Evolutionary conservation across 2,113 vertebrate genomes (phyloP).

Genomic region (Sylvilagus bachmani): DNA sequence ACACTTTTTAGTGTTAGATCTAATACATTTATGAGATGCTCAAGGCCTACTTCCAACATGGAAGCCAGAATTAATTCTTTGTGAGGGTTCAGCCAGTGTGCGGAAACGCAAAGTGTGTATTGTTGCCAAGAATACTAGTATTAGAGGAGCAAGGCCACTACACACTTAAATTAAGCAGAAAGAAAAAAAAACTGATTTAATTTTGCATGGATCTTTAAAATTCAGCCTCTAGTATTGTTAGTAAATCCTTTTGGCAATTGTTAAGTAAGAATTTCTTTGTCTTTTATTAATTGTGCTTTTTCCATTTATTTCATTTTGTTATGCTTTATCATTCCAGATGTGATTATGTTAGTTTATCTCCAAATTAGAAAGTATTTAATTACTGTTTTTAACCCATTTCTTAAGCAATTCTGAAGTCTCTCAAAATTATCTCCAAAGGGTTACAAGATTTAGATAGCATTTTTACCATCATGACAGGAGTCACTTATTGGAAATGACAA

Average conservation of each 20-base stretch:
- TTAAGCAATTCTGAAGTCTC: too few species aligned
- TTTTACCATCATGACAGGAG: not conserved
- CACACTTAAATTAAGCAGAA: not conserved
- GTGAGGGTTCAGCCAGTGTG: not conserved
- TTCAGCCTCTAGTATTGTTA: not conserved
- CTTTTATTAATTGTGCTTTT: not conserved
- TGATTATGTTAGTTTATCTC: not conserved
- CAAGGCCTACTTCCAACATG: not conserved
- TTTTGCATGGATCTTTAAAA: not conserved
- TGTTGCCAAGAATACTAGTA: not conserved
- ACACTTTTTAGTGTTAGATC: too few species aligned
- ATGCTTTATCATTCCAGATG: not conserved
- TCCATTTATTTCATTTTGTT: not conserved
- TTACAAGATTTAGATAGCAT: not conserved
- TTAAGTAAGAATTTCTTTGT: not conserved
- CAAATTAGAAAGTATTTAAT: not conserved
- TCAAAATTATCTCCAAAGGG: not conserved
- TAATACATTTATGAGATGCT: not conserved
- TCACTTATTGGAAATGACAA: not conserved
- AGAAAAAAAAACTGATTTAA: not conserved
- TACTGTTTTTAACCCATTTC: not conserved
- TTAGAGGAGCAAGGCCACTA: not conserved
- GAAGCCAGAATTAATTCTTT: not conserved
- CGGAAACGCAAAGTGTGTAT: not conserved
- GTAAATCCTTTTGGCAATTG: not conserved